Conservation (phyloP, 2,113 vertebrate genomes). For the Neolamprologus ventralis region DNA sequence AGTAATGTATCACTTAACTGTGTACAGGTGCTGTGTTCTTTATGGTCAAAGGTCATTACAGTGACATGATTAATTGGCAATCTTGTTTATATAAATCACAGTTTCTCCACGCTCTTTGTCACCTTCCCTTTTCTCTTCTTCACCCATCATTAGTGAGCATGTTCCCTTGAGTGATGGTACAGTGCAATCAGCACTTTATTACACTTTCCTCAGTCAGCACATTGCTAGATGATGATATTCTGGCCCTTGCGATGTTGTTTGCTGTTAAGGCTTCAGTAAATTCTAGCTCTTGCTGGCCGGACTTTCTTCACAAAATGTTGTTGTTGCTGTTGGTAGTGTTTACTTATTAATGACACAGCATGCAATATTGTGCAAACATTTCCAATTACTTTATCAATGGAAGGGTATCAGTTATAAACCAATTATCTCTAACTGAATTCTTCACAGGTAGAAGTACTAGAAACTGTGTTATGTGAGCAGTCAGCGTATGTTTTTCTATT, state of each 20-base stretch:
- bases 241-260: background rate
- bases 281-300: background rate
- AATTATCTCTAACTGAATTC: background rate
- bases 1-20: constrained; percentile 41
- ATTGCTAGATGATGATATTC: constrained; percentile 38
- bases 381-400: background rate
- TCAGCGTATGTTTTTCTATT: background rate
- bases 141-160: constrained; percentile 51
- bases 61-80: constrained; percentile 56
- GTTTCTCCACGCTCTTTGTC: constrained; percentile 47
- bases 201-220: constrained; percentile 48
- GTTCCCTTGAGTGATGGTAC: constrained; percentile 61
- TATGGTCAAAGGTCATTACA: constrained; percentile 47
- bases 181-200: constrained; percentile 60
- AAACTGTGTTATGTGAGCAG: background rate
- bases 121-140: constrained; percentile 55
- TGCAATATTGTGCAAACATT: background rate
- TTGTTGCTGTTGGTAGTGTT: background rate
- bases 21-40: background rate
- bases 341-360: background rate
- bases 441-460: background rate
- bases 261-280: constrained; percentile 4
- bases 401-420: background rate
- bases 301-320: background rate
- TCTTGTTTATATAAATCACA: constrained; percentile 58